Evolutionary conservation across 2,888 invertebrate species (phyloP), one percentile per base, ranked within the genome.

Genomic region (Catocala fraxini): DNA sequence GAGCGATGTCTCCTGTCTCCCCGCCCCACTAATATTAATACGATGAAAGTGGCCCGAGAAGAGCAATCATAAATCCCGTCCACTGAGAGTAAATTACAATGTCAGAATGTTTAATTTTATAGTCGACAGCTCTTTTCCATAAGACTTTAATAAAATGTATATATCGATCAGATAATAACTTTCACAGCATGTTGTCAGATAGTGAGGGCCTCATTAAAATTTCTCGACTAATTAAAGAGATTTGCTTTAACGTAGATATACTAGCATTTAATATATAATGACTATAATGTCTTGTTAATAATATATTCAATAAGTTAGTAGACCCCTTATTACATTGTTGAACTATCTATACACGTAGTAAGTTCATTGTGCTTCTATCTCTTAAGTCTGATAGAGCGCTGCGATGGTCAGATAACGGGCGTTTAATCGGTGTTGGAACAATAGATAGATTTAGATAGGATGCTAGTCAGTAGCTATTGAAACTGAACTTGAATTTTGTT

Each of bases 1-100:
- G 63, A 75, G 64, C 68, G 55, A 68, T 75, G 74, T 72, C 65
- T 66, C 62, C 71, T 65, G 75, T 70, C 63, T 64, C 63, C 67
- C 71, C 58, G 65, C 63, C 67, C 55, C 67, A 68, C 73, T 74
- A 77, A 79, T 83, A 84, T 82, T 82, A 82, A 82, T 83, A 79
- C 72, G 73, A 67, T 64, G 71, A 73, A 71, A 77, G 78, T 73
- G 70, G 68, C 72, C 71, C 69, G 65, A 73, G 73, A 77, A 74
- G 73, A 79, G 74, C 73, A 81, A 81, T 84, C 79, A 84, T 82
- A 85, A 85, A 86, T 83, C 82, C 76, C 57, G 71, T 75, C 78
- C 77, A 71, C 70, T 72, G 81, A 76, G 77, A 79, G 62, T 77
- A 77, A 82, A 82, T 84, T 81, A 79, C 71, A 79, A 77, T 71